phyloP scores from a whole-genome alignment of 2,888 invertebrate species.

The Physocephala rufipes region DNA sequence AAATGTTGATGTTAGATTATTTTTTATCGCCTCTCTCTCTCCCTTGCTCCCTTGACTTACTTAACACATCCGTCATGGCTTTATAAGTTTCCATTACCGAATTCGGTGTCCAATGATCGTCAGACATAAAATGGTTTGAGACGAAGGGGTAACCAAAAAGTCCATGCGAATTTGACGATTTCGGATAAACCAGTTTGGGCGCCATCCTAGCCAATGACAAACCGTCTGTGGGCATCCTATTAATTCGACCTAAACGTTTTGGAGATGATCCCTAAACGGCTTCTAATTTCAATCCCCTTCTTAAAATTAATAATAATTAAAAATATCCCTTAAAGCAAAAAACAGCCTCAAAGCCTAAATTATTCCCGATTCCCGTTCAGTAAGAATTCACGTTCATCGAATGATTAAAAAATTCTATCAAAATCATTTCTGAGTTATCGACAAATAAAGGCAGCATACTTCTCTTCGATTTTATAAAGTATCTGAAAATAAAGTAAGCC shows the following conservation, averaged over 20 bases:
- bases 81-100: slow-evolving; percentile 58
- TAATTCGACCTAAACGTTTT: neutral
- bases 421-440: too few species aligned
- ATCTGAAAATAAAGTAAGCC: too few species aligned
- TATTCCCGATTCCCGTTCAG: neutral
- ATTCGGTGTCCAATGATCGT: slow-evolving; percentile 59
- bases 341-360: neutral
- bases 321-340: neutral
- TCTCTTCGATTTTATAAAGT: too few species aligned
- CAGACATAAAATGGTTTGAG: slow-evolving; percentile 60
- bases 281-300: neutral
- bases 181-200: slow-evolving; percentile 58
- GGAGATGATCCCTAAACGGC: neutral
- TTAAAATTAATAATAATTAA: neutral
- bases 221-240: neutral
- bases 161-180: slow-evolving; percentile 57
- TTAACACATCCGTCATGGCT: slow-evolving; percentile 57
- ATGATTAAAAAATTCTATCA: neutral
- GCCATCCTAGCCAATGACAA: slow-evolving; percentile 19
- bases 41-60: slow-evolving; percentile 52
- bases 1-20: neutral
- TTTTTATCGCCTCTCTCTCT: neutral
- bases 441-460: too few species aligned
- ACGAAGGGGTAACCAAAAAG: slow-evolving; percentile 60
- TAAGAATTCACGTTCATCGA: neutral